Evolutionary conservation across 1,140 invertebrate species (phyloP), one percentile per base, ranked within the genome.

Genomic region (Drosophila prosaltans): DNA sequence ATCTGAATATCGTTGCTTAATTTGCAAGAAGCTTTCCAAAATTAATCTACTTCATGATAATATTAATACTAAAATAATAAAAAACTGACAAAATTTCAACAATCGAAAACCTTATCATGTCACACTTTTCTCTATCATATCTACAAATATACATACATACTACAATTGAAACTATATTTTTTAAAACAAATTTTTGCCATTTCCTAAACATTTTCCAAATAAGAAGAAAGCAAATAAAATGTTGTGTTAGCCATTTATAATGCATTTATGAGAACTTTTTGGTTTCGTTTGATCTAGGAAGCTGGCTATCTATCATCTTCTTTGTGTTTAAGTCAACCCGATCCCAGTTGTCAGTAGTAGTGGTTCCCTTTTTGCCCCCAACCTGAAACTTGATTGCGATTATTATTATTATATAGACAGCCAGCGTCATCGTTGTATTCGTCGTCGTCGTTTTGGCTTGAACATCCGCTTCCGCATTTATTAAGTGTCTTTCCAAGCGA

Each of bases 381-480:
- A 66, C 57, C 66, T 71, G 82, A 67, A 86, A 88, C 90, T 90
- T 90, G 90, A 90, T 91, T 91, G 85, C 72, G 75, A 78, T 78
- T 78, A 36, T 36, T 36, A 36, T 36, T 78, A 36, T 36, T 36
- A 36, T 36, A 78, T 78, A 78, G 75, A 78, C 75, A 78, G 69
- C 58, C 63, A 72, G 45, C 74, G 71, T 69, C 75, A 59, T 72
- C 63, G 60, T 45, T 63, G 55, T 69, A 66, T 45, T 74, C 59
- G 43, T 48, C 4, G 61, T 63, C 61, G 40, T 64, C 60, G 65
- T 65, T 78, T 69, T 76, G 51, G 77, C 81, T 86, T 74, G 88
- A 88, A 91, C 90, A 91, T 91, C 90, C 90, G 90, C 90, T 91
- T 91, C 90, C 90, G 90, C 90, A 91, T 91, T 91, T 91, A 90